Evolutionary conservation across 2,113 vertebrate species (phyloP).

Genomic region (Microtus oregoni): DNA sequence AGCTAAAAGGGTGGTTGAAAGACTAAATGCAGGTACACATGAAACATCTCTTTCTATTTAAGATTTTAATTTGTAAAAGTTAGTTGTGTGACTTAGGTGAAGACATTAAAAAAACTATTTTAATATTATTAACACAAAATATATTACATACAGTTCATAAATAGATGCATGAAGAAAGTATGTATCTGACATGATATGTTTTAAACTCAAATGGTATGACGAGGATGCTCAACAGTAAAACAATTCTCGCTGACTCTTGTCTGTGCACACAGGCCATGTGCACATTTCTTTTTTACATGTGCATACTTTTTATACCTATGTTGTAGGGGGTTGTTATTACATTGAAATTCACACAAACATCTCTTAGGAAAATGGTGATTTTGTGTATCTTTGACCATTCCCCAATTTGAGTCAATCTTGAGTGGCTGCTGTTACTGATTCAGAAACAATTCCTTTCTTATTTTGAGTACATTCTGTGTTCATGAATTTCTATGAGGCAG

Average conservation of each 20-base stretch:
- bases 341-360: not conserved
- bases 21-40: not conserved
- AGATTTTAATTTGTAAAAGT: conserved; percentile 17
- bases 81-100: conserved; percentile 17
- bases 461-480: conserved; percentile 74
- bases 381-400: not conserved
- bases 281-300: not conserved
- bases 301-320: not conserved
- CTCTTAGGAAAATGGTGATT: not conserved
- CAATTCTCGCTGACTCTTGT: not conserved
- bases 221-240: conserved; percentile 35
- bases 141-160: not conserved
- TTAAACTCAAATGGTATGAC: not conserved
- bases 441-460: conserved; percentile 56
- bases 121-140: conserved; percentile 38
- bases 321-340: not conserved
- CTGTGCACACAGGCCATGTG: not conserved
- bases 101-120: conserved; percentile 12
- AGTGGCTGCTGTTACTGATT: conserved; percentile 69
- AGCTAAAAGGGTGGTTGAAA: not conserved
- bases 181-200: not conserved
- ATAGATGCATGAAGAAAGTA: not conserved
- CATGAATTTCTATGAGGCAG: conserved; percentile 76
- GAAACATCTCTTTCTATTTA: conserved; percentile 19
- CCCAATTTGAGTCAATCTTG: conserved; percentile 67